A percentile compares a stretch with the other conserved stretches of the same genome.
Conservation (phyloP, 2,888 invertebrate species). For the Pammene fasciana region DNA sequence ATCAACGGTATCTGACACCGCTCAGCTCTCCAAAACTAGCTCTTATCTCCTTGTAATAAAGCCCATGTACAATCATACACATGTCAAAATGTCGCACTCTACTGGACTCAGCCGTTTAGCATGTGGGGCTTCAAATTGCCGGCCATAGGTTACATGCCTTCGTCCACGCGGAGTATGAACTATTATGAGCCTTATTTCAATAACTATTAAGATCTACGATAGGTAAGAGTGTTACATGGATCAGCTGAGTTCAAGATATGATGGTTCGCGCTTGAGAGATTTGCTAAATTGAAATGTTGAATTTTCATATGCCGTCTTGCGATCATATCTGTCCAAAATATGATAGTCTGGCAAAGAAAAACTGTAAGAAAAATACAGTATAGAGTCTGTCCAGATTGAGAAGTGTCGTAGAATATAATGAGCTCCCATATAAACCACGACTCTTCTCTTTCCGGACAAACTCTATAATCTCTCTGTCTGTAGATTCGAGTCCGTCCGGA, state of each 20-base stretch:
- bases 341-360: too few species aligned
- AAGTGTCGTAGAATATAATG: too few species aligned
- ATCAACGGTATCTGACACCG: neutral
- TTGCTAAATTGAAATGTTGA: neutral
- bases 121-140: conserved; percentile 32
- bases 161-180: neutral
- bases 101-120: conserved; percentile 27
- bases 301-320: too few species aligned
- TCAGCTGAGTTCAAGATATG: neutral
- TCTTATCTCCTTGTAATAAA: neutral
- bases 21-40: neutral
- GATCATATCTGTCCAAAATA: neutral
- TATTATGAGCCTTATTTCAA: neutral
- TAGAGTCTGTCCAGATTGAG: too few species aligned
- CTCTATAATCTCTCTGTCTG: too few species aligned
- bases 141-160: conserved; percentile 2
- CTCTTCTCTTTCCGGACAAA: too few species aligned
- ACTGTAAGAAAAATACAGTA: too few species aligned
- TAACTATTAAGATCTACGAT: neutral
- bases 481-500: too few species aligned
- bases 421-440: too few species aligned
- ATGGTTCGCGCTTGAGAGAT: neutral
- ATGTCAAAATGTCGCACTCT: conserved; percentile 25
- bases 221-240: neutral
- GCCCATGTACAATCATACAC: neutral